phyloP scores from a whole-genome alignment of 2,888 invertebrate genomes.

The Eupithecia exiguata region DNA sequence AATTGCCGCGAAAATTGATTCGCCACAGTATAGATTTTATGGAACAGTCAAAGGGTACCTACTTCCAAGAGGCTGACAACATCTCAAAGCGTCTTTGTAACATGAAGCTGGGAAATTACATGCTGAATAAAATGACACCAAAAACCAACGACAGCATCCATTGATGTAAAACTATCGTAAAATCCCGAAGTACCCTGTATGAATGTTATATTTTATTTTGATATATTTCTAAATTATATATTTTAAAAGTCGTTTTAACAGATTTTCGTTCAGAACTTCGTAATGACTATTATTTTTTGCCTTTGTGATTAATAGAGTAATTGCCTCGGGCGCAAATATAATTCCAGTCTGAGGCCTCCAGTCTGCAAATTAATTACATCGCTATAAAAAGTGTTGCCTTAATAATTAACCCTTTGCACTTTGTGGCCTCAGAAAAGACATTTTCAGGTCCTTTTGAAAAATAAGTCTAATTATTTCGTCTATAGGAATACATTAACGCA shows the following conservation, averaged over 20 bases:
- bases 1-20: slow-evolving; percentile 51
- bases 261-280: background rate
- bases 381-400: background rate
- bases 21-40: slow-evolving; percentile 43
- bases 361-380: background rate
- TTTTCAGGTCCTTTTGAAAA: background rate
- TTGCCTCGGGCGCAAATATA: background rate
- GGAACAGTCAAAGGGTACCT: slow-evolving; percentile 9
- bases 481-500: background rate
- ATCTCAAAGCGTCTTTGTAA: background rate
- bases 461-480: background rate
- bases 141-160: background rate
- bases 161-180: background rate
- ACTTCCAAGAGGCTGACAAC: background rate
- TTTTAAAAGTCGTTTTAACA: background rate
- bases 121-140: background rate
- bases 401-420: background rate
- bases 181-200: background rate
- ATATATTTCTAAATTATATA: background rate
- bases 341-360: background rate
- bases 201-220: background rate
- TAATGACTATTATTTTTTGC: background rate
- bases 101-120: background rate
- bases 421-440: background rate
- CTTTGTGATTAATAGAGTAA: slow-evolving; percentile 7